phyloP scores from a whole-genome alignment of 2,113 vertebrate species.

The Eulemur rufifrons region DNA sequence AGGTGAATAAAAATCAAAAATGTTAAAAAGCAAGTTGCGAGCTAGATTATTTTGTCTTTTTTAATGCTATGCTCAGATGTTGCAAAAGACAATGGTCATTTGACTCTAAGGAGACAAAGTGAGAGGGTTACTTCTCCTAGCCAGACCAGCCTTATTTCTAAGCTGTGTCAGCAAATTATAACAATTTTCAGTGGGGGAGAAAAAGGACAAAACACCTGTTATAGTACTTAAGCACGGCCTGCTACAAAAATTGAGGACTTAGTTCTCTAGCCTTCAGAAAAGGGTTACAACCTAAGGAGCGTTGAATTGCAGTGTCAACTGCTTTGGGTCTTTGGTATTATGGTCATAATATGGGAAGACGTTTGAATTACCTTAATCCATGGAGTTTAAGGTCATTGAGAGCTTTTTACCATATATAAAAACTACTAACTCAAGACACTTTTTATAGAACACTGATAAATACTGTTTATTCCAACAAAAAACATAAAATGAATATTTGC shows the following conservation, averaged over 20 bases:
- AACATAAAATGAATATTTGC: background rate
- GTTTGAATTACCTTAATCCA: conserved; percentile 23
- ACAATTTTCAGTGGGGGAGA: background rate
- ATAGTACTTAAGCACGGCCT: background rate
- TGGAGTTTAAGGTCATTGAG: background rate
- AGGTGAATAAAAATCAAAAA: background rate
- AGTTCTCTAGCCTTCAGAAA: background rate
- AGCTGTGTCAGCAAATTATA: background rate
- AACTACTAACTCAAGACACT: background rate
- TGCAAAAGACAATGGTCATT: background rate
- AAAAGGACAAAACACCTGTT: background rate
- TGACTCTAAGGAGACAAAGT: background rate
- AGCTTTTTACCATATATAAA: background rate
- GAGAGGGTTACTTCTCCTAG: background rate
- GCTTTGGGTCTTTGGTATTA: background rate
- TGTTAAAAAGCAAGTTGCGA: conserved; percentile 29
- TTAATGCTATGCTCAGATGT: background rate
- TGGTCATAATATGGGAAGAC: background rate
- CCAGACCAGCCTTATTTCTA: background rate
- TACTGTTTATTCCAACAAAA: conserved; percentile 14
- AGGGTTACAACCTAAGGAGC: background rate
- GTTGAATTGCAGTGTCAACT: background rate
- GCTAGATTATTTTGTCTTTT: conserved; percentile 28
- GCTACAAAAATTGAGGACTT: background rate
- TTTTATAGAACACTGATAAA: conserved; percentile 29